Evolutionary conservation across 2,888 invertebrate species (phyloP).

Genomic region (Lithophane leautieri): DNA sequence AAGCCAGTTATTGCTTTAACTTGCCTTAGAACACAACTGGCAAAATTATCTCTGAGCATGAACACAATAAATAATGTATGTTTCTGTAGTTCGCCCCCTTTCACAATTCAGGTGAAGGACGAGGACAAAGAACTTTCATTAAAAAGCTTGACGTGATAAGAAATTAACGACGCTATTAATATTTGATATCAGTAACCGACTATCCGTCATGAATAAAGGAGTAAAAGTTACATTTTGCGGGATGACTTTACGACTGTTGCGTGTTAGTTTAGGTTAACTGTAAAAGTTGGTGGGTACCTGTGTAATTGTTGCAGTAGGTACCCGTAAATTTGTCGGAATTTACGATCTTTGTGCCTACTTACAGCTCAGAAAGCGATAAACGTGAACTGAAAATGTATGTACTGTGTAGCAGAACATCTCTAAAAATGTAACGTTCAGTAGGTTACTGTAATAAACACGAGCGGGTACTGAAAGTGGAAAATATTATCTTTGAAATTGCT

Average conservation of each 20-base stretch:
- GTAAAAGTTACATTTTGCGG: constrained; percentile 58
- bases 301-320: constrained; percentile 60
- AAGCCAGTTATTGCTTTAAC: too few species aligned
- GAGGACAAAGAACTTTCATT: constrained; percentile 35
- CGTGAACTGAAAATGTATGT: constrained; percentile 13
- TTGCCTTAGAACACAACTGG: background rate
- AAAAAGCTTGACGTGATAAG: constrained; percentile 58
- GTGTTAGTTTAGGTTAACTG: constrained; percentile 64
- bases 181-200: constrained; percentile 68
- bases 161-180: constrained; percentile 65
- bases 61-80: constrained; percentile 4
- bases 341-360: constrained; percentile 48
- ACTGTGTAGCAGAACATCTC: constrained; percentile 1
- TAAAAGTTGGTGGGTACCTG: constrained; percentile 62
- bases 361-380: constrained; percentile 22
- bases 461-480: constrained; percentile 23
- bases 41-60: constrained; percentile 10
- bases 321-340: constrained; percentile 65
- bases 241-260: constrained; percentile 72
- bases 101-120: constrained; percentile 20
- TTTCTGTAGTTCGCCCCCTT: constrained; percentile 3
- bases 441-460: constrained; percentile 34
- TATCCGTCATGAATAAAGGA: constrained; percentile 70
- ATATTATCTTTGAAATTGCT: constrained; percentile 60
- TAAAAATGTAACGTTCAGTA: constrained; percentile 34